Evolutionary conservation across 2,888 invertebrate species (phyloP).

Genomic region (Orchestes rusci): DNA sequence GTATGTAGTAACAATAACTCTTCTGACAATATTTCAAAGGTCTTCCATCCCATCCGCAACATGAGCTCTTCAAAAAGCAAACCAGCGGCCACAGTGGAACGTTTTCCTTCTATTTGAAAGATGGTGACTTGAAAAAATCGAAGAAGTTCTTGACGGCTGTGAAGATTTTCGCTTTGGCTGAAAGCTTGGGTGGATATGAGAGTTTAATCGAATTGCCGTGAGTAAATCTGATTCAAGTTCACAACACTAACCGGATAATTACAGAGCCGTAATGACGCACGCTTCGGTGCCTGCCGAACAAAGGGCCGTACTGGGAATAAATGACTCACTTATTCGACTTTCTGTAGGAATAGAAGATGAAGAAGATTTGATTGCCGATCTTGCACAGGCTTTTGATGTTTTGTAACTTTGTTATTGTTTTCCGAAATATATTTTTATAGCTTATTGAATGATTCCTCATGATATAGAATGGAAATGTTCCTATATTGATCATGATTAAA

Average conservation of each 20-base stretch:
- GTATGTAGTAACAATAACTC: not conserved
- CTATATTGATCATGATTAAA: no score
- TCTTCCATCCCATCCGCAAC: constrained; percentile 79
- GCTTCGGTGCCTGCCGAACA: constrained; percentile 78
- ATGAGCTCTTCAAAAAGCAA: constrained; percentile 72
- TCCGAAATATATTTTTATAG: no score
- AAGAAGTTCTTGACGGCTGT: constrained; percentile 65
- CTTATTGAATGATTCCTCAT: no score
- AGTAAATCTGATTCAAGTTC: constrained; percentile 40
- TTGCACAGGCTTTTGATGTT: constrained; percentile 65
- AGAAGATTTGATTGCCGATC: constrained; percentile 77
- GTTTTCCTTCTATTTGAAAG: constrained; percentile 78
- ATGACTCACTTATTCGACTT: constrained; percentile 75
- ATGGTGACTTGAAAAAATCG: constrained; percentile 68
- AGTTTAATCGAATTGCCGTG: constrained; percentile 92
- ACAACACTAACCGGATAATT: not conserved
- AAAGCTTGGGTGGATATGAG: constrained; percentile 93
- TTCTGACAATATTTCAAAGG: constrained; percentile 40
- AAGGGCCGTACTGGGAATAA: constrained; percentile 67
- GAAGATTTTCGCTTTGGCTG: constrained; percentile 80
- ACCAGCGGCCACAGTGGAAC: constrained; percentile 86
- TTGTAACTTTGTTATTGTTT: no score
- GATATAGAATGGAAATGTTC: no score
- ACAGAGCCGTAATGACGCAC: constrained; percentile 88
- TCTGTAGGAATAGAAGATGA: constrained; percentile 87